Evolutionary conservation across 2,888 invertebrate genomes (phyloP), one percentile per base, ranked within the genome.

Genomic region (Tachina lurida): DNA sequence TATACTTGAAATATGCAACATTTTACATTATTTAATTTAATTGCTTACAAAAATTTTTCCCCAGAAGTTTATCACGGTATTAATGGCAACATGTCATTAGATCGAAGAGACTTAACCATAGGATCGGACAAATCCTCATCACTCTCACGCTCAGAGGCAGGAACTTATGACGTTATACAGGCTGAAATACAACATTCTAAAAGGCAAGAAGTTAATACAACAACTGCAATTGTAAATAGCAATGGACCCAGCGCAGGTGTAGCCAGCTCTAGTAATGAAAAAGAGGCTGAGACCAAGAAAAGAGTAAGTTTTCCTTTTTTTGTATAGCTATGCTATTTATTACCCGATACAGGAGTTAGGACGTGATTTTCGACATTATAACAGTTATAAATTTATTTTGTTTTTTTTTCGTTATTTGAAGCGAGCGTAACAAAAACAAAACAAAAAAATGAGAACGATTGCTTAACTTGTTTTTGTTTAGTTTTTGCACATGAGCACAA

Each of bases 51-150:
- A 1, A 39, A 49, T 17, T 65, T 70, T 47, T 65, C 41, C 49
- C 62, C 68, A 93, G 93, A 92, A 86, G 90, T 89, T 39, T 93
- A 93, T 86, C 91, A 93, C 87, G 93, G 93, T 74, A 93, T 93
- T 86, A 93, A 93, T 88, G 93, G 93, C 63, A 93, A 93, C 45
- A 92, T 93, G 89, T 93, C 93, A 9, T 87, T 93, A 85, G 93
- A 93, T 89, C 90, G 93, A n/a, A 90, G 92, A 17, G 93, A 93
- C 88, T 89, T 91, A 56, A 92, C 92, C 3, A 78, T 93, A 78
- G 91, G 92, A 10, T 93, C 93, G 3, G 93, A 93, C 84, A 93
- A 93, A 86, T 93, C 93, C 0, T 92, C 93, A 10, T 92, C 93
- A 0, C 87, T 93, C 19, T 93, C 93, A 10, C 90, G 93, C 19